Base-by-base conservation (phyloP, 2,888 invertebrate species). In the Antitype chi region DNA sequence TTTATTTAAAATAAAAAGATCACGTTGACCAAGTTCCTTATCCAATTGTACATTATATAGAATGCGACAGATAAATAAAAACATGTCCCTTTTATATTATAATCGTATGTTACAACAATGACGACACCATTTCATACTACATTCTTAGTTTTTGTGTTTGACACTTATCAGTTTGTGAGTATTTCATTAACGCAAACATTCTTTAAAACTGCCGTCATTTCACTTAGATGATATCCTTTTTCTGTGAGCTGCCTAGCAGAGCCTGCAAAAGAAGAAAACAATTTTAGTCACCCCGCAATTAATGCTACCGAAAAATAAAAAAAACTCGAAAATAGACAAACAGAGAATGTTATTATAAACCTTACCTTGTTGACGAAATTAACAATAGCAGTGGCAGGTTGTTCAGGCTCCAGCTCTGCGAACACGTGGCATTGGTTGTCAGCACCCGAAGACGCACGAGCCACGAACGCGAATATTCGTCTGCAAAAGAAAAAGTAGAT, bases 371-470 rank as follows among this genome's bases (percentile, higher is more conserved):
- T 98, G 80, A 98, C 98, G 93, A 98, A 98, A 95, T 98, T 98
- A 88, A 99, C 99, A 92, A 99, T 99, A 73, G 99, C 99, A 60
- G 98, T 98, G 43, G 99, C 99, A n/a, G 99, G 99, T 88, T 98
- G 98, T 91, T 99, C 99, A 1, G 99, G 98, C 92, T 99, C 99
- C 81, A 99, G 97, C 94, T 99, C 99, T 38, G 99, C 99, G 96
- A 99, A 99, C 85, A 99, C 97, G 97, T 99, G 99, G 95, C 99
- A 99, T 96, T 99, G 98, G 97, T 99, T 99, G 96, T 99, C 99
- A 88, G 98, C 98, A 74, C 98, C 98, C 63, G 98, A 98, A 2
- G 96, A 99, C 98, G 91, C 98, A 49, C 96, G 97, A 47, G 99
- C 99, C 86, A 99, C 99, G 96, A 99, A 99, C 70, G 99, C 99